phyloP scores from a whole-genome alignment of 2,888 invertebrate genomes.

The Antheraea yamamai region DNA sequence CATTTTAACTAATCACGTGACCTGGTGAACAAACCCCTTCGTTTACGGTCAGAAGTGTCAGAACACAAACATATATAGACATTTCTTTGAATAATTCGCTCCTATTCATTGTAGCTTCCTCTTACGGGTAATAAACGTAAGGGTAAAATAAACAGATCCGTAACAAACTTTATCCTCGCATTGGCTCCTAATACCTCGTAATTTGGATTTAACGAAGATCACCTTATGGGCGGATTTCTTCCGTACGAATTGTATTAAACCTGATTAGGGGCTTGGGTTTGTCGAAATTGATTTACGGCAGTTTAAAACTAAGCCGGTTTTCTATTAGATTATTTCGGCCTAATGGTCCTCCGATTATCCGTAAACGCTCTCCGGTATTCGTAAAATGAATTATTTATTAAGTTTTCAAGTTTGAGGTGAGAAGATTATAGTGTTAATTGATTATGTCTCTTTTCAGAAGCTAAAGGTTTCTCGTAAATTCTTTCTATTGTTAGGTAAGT shows the following conservation, averaged over 20 bases:
- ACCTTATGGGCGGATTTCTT: slow-evolving; percentile 48
- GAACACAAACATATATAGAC: not conserved
- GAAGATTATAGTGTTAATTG: not conserved
- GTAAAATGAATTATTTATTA: slow-evolving; percentile 40
- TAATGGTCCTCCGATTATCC: slow-evolving; percentile 52
- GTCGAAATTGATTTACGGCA: slow-evolving; percentile 66
- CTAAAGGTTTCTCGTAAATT: not conserved
- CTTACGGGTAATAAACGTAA: not conserved
- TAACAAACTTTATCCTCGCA: slow-evolving; percentile 4
- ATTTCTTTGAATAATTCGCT: not conserved
- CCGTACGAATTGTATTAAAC: slow-evolving; percentile 56
- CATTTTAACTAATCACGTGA: not conserved
- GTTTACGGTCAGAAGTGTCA: not conserved
- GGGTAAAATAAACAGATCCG: not conserved
- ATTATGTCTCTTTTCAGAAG: not conserved
- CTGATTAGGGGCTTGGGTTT: slow-evolving; percentile 52
- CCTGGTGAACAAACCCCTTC: not conserved
- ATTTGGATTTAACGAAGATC: slow-evolving; percentile 38
- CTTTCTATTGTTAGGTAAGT: not conserved
- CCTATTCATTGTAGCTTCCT: not conserved
- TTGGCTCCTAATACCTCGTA: slow-evolving; percentile 11
- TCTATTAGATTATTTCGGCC: slow-evolving; percentile 62
- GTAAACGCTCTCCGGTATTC: slow-evolving; percentile 33
- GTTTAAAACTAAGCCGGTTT: slow-evolving; percentile 65
- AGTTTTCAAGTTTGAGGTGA: slow-evolving; percentile 13